Percentiles rank a stretch among this genome's conserved stretches.
These are phyloP conservation scores for Sinotaia quadrata DNA, from an alignment of 2,888 invertebrate species.

Conservation along the genomic window DNA sequence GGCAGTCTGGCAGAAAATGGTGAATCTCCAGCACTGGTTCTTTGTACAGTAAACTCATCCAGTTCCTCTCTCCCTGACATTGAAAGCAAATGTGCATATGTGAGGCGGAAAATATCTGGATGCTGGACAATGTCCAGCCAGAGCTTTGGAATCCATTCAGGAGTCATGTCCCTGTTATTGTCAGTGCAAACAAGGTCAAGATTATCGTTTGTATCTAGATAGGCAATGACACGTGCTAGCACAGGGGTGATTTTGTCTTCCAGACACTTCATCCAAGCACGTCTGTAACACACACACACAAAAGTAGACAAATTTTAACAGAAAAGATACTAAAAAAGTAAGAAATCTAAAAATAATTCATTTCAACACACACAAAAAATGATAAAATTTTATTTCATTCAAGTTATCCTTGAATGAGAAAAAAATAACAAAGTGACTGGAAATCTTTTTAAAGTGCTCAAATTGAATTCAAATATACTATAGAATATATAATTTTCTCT, in stretches of 20 bases:
- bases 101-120: no score
- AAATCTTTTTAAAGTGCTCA: no score
- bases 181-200: conserved; percentile 49
- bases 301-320: no score
- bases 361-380: no score
- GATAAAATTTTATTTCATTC: no score
- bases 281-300: conserved; percentile 47
- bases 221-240: conserved; percentile 61
- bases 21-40: not conserved
- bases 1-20: conserved; percentile 12
- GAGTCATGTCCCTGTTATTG: not conserved
- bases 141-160: no score
- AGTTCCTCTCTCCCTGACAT: conserved; percentile 18
- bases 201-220: conserved; percentile 62
- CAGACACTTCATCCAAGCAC: conserved; percentile 51
- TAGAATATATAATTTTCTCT: no score
- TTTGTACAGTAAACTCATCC: conserved; percentile 17
- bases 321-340: not conserved
- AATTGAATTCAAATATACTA: no score
- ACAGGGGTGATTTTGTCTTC: conserved; percentile 59
- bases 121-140: no score
- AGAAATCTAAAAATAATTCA: not conserved
- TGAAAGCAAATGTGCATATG: conserved; percentile 7
- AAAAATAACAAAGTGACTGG: no score
- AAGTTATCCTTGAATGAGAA: no score